phyloP scores from a whole-genome alignment of 2,888 invertebrate genomes.

The Caenorhabditis macrosperma region DNA sequence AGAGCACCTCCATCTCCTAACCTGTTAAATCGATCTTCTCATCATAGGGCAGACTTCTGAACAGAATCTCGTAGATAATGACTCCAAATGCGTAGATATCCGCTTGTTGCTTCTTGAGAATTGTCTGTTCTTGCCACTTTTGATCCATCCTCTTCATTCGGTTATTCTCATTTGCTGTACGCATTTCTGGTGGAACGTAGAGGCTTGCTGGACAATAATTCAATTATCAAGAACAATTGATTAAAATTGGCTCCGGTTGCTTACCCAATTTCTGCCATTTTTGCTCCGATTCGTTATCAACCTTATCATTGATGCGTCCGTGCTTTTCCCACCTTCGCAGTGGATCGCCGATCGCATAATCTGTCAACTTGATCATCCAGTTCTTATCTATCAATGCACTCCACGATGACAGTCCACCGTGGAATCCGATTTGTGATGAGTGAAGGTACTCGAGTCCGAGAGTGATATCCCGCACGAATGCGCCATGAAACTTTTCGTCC shows the following conservation, averaged over 20 bases:
- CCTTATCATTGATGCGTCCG: slow-evolving; percentile 61
- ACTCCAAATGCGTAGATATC: slow-evolving; percentile 71
- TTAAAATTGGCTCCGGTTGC: too few relatives aligned
- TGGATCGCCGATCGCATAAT: slow-evolving; percentile 65
- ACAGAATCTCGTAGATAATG: slow-evolving; percentile 72
- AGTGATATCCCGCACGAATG: slow-evolving; percentile 68
- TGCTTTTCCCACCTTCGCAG: slow-evolving; percentile 68
- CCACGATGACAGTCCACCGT: slow-evolving; percentile 67
- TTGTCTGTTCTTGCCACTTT: slow-evolving; percentile 56
- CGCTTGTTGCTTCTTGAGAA: slow-evolving; percentile 47
- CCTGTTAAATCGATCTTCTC: slow-evolving; percentile 63
- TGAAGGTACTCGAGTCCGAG: slow-evolving; percentile 72
- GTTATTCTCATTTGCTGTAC: slow-evolving; percentile 59
- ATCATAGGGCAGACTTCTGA: slow-evolving; percentile 72
- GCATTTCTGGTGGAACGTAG: slow-evolving; percentile 67
- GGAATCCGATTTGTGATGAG: slow-evolving; percentile 64
- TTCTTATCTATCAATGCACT: slow-evolving; percentile 67
- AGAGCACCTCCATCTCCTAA: neutral
- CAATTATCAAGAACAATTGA: neutral
- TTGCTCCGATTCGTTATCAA: slow-evolving; percentile 65
- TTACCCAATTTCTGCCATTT: slow-evolving; percentile 49
- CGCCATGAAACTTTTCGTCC: slow-evolving; percentile 69
- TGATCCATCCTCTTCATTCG: slow-evolving; percentile 60
- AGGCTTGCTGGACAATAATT: slow-evolving; percentile 48
- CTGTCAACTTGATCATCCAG: slow-evolving; percentile 69